Evolutionary conservation across 2,797 vertebrate genomes (phyloP), one percentile per base, ranked within the genome.

Genomic region (Glossophaga mutica): DNA sequence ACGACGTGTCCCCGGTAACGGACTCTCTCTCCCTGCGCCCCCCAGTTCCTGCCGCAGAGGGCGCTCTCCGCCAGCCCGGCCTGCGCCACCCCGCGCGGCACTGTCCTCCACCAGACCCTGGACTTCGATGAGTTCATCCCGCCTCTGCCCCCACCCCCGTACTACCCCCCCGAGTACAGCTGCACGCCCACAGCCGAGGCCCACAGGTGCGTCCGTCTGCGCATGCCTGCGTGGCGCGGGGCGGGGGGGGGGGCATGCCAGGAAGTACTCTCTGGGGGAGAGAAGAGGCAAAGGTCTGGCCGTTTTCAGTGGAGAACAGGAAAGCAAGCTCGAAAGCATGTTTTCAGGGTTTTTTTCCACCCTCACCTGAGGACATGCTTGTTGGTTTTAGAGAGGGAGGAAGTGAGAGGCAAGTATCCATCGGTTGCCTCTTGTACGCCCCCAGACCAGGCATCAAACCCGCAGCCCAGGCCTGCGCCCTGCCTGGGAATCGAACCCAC

Each of bases 81-180:
- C 98, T 99, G 99, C 73, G 98, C 99, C 99, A 99, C 99, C 11
- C 99, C 99, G 0, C 99, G 99, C 0, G 99, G 99, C 94, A 99
- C 99, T 42, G 98, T 99, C 87, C 98, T 99, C 88, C 99, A 99
- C 97, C 99, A 99, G 87, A 99, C 99, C 0, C 90, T 99, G 98
- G 99, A 99, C 98, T 99, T 99, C 26, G 99, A 99, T 32, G 99
- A 99, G 98, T 99, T 99, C 95, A 99, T 99, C 68, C 99, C 99
- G 15, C 99, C 99, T 2, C 99, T 99, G 34, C 99, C 99, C 0
- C 99, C 99, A 11, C 99, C 99, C 0, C 99, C 99, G 6, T 99
- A 99, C 97, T 99, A 99, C 98, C 99, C 99, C 0, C 99, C 99
- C 0, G 99, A 99, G 89, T 99, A 99, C 94, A 99, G 99, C 98